Conservation (phyloP, 2,797 vertebrate genomes). For the Catamblyrhynchus diadema region DNA sequence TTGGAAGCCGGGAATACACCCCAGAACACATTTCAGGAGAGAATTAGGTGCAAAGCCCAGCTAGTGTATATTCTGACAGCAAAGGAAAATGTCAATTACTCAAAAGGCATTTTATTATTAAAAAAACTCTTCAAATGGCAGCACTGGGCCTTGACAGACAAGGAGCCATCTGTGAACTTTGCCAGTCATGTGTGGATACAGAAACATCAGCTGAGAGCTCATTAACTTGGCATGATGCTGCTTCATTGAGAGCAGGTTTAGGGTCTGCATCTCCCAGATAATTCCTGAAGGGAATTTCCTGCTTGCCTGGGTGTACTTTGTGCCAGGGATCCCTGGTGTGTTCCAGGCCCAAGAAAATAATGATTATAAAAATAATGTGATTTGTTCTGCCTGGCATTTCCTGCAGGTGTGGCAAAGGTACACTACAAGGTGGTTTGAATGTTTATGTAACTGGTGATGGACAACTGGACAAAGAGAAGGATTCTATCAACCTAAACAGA, state of each 20-base stretch:
- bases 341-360: background rate
- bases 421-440: background rate
- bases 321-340: background rate
- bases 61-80: background rate
- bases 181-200: background rate
- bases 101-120: background rate
- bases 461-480: background rate
- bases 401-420: background rate
- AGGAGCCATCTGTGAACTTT: background rate
- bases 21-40: background rate
- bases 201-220: background rate
- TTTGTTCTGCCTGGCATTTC: background rate
- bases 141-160: background rate
- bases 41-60: background rate
- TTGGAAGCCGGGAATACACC: slow-evolving; percentile 21
- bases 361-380: no score
- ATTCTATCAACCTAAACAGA: background rate
- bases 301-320: background rate
- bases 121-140: background rate
- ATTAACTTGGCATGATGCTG: background rate
- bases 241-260: background rate
- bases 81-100: background rate
- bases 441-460: background rate
- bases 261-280: background rate
- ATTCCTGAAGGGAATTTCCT: background rate